phyloP scores from a whole-genome alignment of 2,797 vertebrate species.

The Acrocephalus scirpaceus region DNA sequence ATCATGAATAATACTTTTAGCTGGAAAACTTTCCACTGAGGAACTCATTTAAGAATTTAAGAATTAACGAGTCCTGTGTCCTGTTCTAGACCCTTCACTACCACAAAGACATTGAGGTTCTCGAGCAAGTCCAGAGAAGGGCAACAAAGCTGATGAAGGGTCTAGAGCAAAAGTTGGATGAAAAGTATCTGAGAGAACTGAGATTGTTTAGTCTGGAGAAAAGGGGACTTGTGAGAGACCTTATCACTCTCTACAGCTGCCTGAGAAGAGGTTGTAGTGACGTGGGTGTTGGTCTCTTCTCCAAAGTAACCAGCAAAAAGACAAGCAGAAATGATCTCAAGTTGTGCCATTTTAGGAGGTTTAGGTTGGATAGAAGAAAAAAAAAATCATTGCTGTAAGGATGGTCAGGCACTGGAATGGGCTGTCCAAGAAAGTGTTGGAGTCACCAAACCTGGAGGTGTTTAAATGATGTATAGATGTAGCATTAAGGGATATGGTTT shows the following conservation, averaged over 20 bases:
- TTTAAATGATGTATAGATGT: not conserved
- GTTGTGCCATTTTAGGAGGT: not conserved
- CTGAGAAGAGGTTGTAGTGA: not conserved
- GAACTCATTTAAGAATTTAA: not conserved
- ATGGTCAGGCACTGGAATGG: not conserved
- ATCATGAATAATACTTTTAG: not conserved
- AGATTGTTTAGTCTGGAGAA: not conserved
- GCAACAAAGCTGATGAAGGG: not conserved
- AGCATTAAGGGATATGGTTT: not conserved
- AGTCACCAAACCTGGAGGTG: not conserved
- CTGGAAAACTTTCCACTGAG: not conserved
- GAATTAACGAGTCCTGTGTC: not conserved
- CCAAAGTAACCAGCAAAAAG: not conserved
- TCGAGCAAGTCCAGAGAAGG: not conserved
- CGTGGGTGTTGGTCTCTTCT: not conserved
- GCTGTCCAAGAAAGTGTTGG: not conserved
- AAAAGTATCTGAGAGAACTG: not conserved
- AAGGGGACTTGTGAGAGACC: fast-evolving
- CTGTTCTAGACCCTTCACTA: not conserved
- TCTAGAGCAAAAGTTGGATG: not conserved
- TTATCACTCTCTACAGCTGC: not conserved
- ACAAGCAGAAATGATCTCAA: not conserved
- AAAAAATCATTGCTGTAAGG: not conserved
- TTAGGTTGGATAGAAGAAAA: not conserved
- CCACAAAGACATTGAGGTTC: not conserved